Base-by-base conservation (phyloP, 1,140 invertebrate species). In the Cotesia chilonis region DNA sequence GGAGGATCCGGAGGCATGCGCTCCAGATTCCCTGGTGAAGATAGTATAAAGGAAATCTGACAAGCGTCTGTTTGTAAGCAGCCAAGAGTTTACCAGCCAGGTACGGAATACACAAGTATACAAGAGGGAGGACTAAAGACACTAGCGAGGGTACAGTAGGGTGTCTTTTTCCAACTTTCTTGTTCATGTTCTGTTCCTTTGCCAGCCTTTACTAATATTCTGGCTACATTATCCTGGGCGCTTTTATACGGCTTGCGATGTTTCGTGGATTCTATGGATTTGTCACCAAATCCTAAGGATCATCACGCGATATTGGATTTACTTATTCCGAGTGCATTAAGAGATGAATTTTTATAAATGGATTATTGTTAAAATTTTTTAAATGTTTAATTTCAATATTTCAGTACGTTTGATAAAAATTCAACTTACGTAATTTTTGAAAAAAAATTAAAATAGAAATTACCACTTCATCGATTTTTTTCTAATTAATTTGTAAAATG, bases 1-100 rank as follows among this genome's bases (percentile, higher is more conserved):
- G 79, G 78, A 76, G 74, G 75, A 74, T 76, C 68, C 57, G 4
- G 10, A 36, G 57, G 55, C 41, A 64, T 71, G 68, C 69, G 65
- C 28, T 72, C 80, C 83, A 83, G 84, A 86, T 87, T 80, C 80
- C 77, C 74, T 75, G 73, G 71, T 71, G 79, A 79, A 87, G 84
- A 86, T 87, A 28, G 28, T 28, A 28, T 28, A 87, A 85, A 85
- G 80, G 81, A 85, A 85, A 86, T 85, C 85, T 84, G 83, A 85
- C 84, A 84, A 85, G 77, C 82, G 82, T 70, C 79, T 83, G 83
- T 84, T 85, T 83, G 84, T 81, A 84, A 83, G 82, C 81, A 83
- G 79, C 75, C 73, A 67, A 75, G 66, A 71, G 74, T 68, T 74
- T 76, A 77, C 52, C 76, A 51, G 77, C 80, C 80, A 81, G 82